Evolutionary conservation across 2,113 vertebrate genomes (phyloP).

Genomic region (Onychostoma macrolepis): DNA sequence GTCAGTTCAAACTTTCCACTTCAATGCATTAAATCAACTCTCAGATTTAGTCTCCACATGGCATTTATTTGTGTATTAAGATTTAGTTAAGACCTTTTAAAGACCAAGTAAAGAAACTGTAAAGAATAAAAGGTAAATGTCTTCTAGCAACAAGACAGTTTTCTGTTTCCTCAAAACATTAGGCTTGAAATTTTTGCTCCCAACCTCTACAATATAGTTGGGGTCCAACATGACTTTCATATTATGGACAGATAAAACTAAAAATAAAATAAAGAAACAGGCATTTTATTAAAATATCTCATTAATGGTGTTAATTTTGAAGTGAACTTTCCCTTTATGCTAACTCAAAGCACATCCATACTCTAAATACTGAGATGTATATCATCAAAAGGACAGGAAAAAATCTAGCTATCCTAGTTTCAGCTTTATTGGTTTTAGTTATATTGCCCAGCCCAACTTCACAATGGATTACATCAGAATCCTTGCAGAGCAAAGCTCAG

Average conservation of each 20-base stretch:
- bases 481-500: background rate
- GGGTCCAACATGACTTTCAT: background rate
- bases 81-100: background rate
- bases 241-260: background rate
- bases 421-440: background rate
- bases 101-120: background rate
- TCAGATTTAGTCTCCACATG: background rate
- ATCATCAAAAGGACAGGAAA: background rate
- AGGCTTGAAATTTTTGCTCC: too few relatives aligned
- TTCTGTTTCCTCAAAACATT: too few relatives aligned
- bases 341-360: background rate
- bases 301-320: background rate
- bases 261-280: background rate
- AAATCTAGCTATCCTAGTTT: background rate
- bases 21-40: background rate
- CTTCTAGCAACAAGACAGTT: background rate
- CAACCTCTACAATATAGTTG: too few relatives aligned
- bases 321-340: background rate
- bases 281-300: background rate
- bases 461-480: slow-evolving; percentile 12
- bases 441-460: background rate
- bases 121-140: background rate
- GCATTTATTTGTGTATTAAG: background rate
- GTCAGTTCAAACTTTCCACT: background rate
- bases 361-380: background rate